Evolutionary conservation across 2,113 vertebrate genomes (phyloP).

Genomic region (Thamnophis sirtalis): DNA sequence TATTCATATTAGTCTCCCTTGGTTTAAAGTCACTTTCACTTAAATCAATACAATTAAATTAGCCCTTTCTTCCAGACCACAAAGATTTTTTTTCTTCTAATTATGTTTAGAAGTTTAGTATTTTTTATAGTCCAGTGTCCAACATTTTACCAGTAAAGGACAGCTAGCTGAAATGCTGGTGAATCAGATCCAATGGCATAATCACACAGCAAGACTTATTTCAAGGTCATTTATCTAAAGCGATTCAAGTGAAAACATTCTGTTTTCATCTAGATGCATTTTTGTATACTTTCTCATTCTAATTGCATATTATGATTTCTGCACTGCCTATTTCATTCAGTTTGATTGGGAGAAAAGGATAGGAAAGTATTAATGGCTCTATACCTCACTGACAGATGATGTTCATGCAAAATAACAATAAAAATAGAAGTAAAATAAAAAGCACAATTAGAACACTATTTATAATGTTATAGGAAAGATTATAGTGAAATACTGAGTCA

Average conservation of each 20-base stretch:
- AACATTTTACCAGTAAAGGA: not conserved
- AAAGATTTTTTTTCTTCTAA: constrained; percentile 17
- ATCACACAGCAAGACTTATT: not conserved
- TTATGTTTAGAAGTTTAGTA: constrained; percentile 14
- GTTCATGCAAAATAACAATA: not conserved
- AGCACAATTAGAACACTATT: not conserved
- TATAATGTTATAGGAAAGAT: not conserved
- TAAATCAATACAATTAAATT: constrained; percentile 60
- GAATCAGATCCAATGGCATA: not conserved
- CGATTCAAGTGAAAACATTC: not conserved
- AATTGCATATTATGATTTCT: not conserved
- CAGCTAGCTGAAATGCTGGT: not conserved
- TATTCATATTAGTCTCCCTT: constrained; percentile 53
- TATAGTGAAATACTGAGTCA: not conserved
- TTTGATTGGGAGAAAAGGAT: not conserved
- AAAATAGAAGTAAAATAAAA: not conserved
- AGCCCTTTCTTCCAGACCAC: constrained; percentile 36
- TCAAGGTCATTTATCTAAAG: not conserved
- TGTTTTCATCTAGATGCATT: not conserved
- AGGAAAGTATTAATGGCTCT: not conserved
- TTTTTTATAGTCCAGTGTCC: constrained; percentile 8
- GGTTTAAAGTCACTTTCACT: constrained; percentile 55
- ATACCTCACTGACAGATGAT: not conserved
- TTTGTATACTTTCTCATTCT: not conserved
- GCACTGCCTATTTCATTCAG: not conserved